Evolutionary conservation across 2,113 vertebrate genomes (phyloP).

Genomic region (Microtus ochrogaster): DNA sequence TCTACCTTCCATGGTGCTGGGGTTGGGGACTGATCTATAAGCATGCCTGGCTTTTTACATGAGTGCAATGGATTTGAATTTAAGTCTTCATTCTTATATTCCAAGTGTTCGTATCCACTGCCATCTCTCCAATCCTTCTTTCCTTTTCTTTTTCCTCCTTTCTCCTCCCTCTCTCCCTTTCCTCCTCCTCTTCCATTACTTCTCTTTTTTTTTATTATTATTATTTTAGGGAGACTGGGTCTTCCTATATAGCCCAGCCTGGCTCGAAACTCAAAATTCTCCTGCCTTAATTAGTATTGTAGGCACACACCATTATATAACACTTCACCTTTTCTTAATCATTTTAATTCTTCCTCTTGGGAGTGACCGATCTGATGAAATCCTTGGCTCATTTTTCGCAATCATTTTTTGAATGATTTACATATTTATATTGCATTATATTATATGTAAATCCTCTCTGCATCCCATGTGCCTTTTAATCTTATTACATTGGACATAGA

Average conservation of each 20-base stretch:
- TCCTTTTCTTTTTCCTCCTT: neutral
- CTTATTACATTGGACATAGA: neutral
- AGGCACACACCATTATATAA: neutral
- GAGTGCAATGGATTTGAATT: neutral
- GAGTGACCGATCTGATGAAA: neutral
- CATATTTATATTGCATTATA: neutral
- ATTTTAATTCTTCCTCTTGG: conserved; percentile 1
- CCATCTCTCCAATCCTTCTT: neutral
- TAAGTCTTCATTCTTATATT: neutral
- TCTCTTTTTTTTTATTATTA: neutral
- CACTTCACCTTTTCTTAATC: neutral
- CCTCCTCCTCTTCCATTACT: neutral
- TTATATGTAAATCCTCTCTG: neutral
- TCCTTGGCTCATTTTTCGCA: conserved; percentile 1
- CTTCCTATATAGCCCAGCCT: neutral
- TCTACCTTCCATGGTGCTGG: neutral
- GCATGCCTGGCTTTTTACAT: neutral
- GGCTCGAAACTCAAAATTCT: neutral
- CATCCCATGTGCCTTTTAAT: neutral
- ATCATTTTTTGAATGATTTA: neutral
- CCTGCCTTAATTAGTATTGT: neutral
- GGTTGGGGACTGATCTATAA: neutral
- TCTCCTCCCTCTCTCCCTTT: neutral
- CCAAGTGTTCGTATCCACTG: neutral
- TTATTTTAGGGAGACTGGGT: neutral